Conservation (phyloP, 2,888 invertebrate genomes). For the Cheilosia pagana region DNA sequence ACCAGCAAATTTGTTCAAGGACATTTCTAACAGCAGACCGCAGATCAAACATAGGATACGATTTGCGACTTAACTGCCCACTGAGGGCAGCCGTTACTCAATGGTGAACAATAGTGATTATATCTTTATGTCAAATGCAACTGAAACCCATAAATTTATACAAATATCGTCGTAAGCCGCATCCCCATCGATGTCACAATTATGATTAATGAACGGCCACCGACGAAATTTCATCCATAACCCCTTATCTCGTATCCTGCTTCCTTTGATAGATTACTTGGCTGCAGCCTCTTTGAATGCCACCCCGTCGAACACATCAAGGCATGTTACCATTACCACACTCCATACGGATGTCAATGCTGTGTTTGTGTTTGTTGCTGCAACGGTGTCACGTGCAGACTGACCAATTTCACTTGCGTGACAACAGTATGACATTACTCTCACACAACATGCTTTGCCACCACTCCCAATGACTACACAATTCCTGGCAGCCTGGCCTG, state of each 20-base stretch:
- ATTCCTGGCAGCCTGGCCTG: slow-evolving; percentile 1
- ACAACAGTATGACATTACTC: slow-evolving; percentile 45
- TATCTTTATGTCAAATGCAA: slow-evolving; percentile 50
- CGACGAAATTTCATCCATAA: slow-evolving; percentile 7
- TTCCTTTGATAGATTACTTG: not conserved
- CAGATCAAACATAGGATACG: too few species aligned
- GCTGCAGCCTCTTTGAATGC: slow-evolving; percentile 33
- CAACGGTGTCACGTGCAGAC: slow-evolving; percentile 62
- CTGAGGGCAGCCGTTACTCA: not conserved
- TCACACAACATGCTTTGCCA: slow-evolving; percentile 40
- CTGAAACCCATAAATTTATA: slow-evolving; percentile 63
- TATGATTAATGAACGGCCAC: slow-evolving; percentile 66
- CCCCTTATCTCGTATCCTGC: not conserved
- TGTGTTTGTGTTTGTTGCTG: slow-evolving; percentile 27
- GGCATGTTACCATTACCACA: slow-evolving; percentile 30
- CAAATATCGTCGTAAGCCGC: slow-evolving; percentile 20
- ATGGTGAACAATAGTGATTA: slow-evolving; percentile 22
- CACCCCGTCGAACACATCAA: slow-evolving; percentile 35
- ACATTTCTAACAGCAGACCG: too few species aligned
- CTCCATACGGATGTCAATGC: slow-evolving; percentile 29
- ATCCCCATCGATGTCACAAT: slow-evolving; percentile 48
- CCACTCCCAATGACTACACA: slow-evolving; percentile 24
- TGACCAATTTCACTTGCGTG: slow-evolving; percentile 54
- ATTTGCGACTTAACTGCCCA: too few species aligned
- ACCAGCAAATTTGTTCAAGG: too few species aligned